Evolutionary conservation across 2,888 invertebrate genomes (phyloP), one percentile per base, ranked within the genome.

Genomic region (Drosophila anomalata): DNA sequence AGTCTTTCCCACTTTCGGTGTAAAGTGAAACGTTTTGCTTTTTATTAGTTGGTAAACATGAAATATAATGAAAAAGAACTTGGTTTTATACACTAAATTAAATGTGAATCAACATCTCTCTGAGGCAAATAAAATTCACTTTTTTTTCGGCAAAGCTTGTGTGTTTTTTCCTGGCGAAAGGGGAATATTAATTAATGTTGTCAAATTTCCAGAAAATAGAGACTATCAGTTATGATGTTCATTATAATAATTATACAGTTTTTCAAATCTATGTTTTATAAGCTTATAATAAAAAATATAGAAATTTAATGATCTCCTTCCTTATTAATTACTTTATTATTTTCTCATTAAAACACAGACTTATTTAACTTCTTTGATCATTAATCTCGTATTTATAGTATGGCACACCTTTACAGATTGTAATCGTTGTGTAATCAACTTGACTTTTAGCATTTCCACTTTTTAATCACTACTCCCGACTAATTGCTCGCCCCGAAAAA

Each of bases 401-500:
- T 8, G 9, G 29, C 8, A 42, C 3, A 9, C 17, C 20, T 20
- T 42, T 20, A n/a, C 12, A 48, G 47, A 59, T 47, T 61, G 31
- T 63, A 63, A 65, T 63, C 65, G 65, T 22, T 17, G 8, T 47
- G 65, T 63, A 54, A 65, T 65, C 65, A 65, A 54, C 65, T 65
- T 39, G 62, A 52, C 29, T 69, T 52, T n/a, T 46, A 47, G 63
- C 50, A 24, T 46, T 75, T 70, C 73, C 69, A 62, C 52, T 41
- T 47, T 73, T 67, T 54, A 77, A 75, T 55, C 70, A 59, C 55
- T 52, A 24, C 56, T 52, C 36, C 51, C 58, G 61, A 71, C 77
- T 81, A 84, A 84, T 80, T 80, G 78, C 84, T 73, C 59, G 63
- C 36, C 73, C 61, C 8, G 42, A 60, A 51, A 62, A 47, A 12